phyloP scores from a whole-genome alignment of 2,113 vertebrate genomes.

The Macaca mulatta region DNA sequence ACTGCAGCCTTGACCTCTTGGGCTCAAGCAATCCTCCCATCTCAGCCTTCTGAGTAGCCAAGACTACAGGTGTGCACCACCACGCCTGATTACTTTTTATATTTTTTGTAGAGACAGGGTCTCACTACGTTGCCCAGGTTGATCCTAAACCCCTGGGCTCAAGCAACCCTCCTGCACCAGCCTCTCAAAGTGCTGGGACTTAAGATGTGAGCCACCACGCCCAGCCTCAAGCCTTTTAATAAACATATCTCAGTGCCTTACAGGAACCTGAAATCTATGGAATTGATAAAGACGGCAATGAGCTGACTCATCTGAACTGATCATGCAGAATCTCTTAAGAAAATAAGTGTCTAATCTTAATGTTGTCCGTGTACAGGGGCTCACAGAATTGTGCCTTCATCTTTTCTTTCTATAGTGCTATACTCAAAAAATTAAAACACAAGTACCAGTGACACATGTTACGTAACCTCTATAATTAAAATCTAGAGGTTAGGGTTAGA shows the following conservation, averaged over 20 bases:
- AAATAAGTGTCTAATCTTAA: background rate
- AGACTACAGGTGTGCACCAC: too few relatives aligned
- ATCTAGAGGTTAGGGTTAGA: background rate
- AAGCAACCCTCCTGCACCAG: too few relatives aligned
- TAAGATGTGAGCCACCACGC: too few relatives aligned
- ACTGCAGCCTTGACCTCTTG: too few relatives aligned
- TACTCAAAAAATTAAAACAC: background rate
- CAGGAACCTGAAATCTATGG: background rate
- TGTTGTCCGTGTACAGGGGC: background rate
- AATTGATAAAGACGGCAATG: background rate
- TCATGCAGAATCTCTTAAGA: background rate
- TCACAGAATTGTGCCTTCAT: background rate
- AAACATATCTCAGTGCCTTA: background rate
- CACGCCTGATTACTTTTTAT: too few relatives aligned
- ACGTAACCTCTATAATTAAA: background rate
- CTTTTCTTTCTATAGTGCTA: background rate
- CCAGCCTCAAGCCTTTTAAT: too few relatives aligned
- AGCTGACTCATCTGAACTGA: background rate
- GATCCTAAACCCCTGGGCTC: too few relatives aligned
- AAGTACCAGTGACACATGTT: background rate
- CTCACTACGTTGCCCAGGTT: too few relatives aligned
- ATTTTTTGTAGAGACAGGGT: too few relatives aligned
- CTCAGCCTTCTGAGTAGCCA: too few relatives aligned
- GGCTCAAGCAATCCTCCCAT: too few relatives aligned
- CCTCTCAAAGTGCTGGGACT: too few relatives aligned